Evolutionary conservation across 2,888 invertebrate genomes (phyloP), one percentile per base, ranked within the genome.

Genomic region (Shargacucullia verbasci): DNA sequence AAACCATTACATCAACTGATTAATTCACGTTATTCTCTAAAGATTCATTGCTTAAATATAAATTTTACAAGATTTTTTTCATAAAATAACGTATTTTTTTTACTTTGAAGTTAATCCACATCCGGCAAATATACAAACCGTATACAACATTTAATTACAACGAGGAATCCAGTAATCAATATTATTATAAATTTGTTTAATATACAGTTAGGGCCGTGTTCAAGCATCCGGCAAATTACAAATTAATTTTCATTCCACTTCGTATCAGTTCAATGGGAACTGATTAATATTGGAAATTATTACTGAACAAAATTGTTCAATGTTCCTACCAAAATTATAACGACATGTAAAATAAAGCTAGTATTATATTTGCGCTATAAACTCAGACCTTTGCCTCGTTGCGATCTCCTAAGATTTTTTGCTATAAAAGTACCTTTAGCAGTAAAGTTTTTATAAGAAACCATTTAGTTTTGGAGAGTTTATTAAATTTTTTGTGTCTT

Each of bases 211-310:
- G 55, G 56, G 44, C 29, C 27, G 50, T 41, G 48, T 33, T 53
- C 72, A 71, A 63, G 58, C 72, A 75, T 62, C 67, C 75, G 58
- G 56, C 38, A 71, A 73, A 73, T 73, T 71, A 74, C 60, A 49
- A 75, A 75, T 75, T 75, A 75, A 75, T 71, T 61, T 61, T 66
- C 60, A 39, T 66, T 67, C 53, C 55, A 52, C 47, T 46, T 47
- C 49, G 50, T 34, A 62, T 58, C 48, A 57, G 58, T 70, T 62
- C 41, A 70, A 58, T 70, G 39, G 35, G 41, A 56, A 58, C 48
- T 61, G 38, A 70, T 63, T 62, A 62, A 67, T 75, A 74, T 71
- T 59, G 50, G 12, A 71, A 71, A 67, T 71, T 47, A 53, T 60
- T 59, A 71, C 52, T 27, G 25, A 59, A 68, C 55, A 68, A 68